These are phyloP conservation scores for Mylabris sibirica DNA, from an alignment of 2,888 invertebrate species.

Conservation along the genomic window DNA sequence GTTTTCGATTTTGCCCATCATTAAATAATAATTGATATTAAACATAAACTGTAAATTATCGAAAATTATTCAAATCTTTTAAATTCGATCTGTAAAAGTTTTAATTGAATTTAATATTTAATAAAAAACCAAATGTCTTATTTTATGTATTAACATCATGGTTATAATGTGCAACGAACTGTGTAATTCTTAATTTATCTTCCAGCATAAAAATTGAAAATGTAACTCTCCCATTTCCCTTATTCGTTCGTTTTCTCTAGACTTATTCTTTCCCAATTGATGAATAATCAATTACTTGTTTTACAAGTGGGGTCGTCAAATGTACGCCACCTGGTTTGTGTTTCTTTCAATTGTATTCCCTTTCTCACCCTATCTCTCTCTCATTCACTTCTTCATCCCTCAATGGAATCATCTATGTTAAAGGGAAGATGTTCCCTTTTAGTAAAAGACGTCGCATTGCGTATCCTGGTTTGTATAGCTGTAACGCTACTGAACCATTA, in stretches of 20 bases:
- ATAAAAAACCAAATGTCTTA: not conserved
- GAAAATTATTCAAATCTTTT: not conserved
- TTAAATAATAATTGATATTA: conserved; percentile 1
- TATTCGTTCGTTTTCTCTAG: conserved; percentile 48
- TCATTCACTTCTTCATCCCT: conserved; percentile 53
- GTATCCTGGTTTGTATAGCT: conserved; percentile 8
- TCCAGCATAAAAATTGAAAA: conserved; percentile 44
- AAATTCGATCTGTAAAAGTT: not conserved
- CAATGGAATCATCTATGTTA: conserved; percentile 54
- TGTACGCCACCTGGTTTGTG: conserved; percentile 60
- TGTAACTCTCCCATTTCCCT: conserved; percentile 29
- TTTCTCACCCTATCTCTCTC: no score
- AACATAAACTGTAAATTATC: not conserved
- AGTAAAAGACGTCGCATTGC: conserved; percentile 30
- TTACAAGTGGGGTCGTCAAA: conserved; percentile 60
- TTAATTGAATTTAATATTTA: not conserved
- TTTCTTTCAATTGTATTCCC: conserved; percentile 52
- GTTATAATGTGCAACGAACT: conserved; percentile 56
- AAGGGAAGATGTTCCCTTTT: conserved; percentile 38
- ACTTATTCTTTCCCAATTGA: conserved; percentile 60
- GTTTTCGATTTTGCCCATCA: not conserved
- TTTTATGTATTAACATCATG: conserved; percentile 47
- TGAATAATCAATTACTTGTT: conserved; percentile 63
- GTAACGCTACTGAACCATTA: conserved; percentile 34
- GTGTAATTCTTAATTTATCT: conserved; percentile 61